phyloP scores from a whole-genome alignment of 2,113 vertebrate species.

The Antechinus flavipes region DNA sequence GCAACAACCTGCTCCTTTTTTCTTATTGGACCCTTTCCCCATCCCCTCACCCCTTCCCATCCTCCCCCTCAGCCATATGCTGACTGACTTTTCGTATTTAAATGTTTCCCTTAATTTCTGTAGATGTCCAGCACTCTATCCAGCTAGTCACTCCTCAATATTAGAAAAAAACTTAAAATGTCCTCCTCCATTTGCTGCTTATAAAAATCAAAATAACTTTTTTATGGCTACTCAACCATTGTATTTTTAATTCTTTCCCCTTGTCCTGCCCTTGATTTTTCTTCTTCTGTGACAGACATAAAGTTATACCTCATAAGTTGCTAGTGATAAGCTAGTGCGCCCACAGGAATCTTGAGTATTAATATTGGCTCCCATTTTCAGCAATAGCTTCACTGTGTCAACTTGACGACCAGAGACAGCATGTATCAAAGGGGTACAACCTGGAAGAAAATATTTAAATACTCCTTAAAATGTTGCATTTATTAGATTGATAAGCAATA shows the following conservation, averaged over 20 bases:
- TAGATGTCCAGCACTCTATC: neutral
- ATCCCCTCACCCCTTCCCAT: too few relatives aligned
- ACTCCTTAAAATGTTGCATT: conserved; percentile 54
- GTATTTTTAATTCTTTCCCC: neutral
- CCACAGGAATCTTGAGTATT: conserved; percentile 92
- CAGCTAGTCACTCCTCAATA: neutral
- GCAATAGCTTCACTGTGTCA: conserved; percentile 92
- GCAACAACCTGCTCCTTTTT: neutral
- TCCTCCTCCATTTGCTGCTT: neutral
- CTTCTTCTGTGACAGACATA: neutral
- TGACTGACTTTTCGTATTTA: neutral
- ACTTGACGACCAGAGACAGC: conserved; percentile 92
- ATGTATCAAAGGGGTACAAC: conserved; percentile 92
- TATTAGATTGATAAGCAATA: conserved; percentile 50
- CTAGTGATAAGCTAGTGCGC: conserved; percentile 91
- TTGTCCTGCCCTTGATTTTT: neutral
- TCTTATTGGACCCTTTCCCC: neutral
- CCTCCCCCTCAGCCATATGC: neutral
- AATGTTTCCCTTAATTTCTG: neutral
- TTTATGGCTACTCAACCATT: neutral
- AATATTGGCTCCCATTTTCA: conserved; percentile 95
- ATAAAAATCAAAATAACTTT: neutral
- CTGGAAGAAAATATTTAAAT: conserved; percentile 78
- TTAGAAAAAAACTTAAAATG: neutral
- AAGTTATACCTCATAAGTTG: conserved; percentile 90